Percentiles rank a stretch among this genome's conserved stretches.
Conservation (phyloP, 2,888 invertebrate genomes). For the Caenorhabditis virilis region DNA sequence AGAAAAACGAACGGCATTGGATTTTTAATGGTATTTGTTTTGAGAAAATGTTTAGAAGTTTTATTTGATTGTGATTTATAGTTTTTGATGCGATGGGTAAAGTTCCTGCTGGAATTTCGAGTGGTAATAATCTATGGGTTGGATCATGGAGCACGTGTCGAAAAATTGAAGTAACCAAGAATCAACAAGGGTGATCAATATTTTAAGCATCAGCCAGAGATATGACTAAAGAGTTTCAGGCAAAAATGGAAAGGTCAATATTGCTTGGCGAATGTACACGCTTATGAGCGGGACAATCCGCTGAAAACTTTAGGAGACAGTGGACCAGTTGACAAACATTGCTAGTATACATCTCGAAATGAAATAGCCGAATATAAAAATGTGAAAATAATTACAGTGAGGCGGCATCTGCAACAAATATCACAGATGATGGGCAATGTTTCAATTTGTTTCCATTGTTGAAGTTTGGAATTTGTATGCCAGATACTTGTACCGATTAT, state of each 20-base stretch:
- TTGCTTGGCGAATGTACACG: constrained; percentile 64
- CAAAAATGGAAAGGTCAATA: constrained; percentile 67
- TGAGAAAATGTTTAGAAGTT: no score
- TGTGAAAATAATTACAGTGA: constrained; percentile 27
- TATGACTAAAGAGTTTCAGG: constrained; percentile 35
- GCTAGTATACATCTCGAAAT: no score
- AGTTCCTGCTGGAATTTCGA: constrained; percentile 67
- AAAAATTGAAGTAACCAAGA: constrained; percentile 64
- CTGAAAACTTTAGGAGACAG: constrained; percentile 52
- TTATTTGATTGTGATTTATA: no score
- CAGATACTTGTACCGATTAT: constrained; percentile 67
- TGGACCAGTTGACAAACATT: constrained; percentile 45
- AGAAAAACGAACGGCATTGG: constrained; percentile 63
- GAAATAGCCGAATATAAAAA: no score
- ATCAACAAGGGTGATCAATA: constrained; percentile 57
- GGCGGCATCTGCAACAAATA: constrained; percentile 7
- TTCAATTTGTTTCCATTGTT: constrained; percentile 65
- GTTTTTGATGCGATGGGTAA: constrained; percentile 68
- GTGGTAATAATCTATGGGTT: constrained; percentile 69
- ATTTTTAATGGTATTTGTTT: constrained; percentile 61
- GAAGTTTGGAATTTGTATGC: constrained; percentile 68
- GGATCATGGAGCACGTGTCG: constrained; percentile 68
- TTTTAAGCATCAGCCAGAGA: not conserved
- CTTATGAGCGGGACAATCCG: constrained; percentile 66
- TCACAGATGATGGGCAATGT: constrained; percentile 57